These are phyloP conservation scores for Eristalis pertinax DNA, from an alignment of 2,888 invertebrate species.

Conservation along the genomic window DNA sequence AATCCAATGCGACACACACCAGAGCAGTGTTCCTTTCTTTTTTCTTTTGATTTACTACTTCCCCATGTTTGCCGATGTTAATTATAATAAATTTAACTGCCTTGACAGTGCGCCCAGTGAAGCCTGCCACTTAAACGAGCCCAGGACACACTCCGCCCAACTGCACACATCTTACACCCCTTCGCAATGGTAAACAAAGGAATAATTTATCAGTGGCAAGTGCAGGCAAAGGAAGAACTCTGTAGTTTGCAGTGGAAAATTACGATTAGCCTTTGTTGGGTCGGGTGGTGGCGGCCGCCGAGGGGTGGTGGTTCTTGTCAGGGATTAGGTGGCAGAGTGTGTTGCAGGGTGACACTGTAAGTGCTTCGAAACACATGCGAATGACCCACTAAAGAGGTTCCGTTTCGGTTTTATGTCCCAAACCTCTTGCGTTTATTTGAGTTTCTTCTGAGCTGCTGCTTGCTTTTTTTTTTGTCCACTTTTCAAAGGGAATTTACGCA, in stretches of 20 bases:
- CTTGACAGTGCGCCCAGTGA: conserved; percentile 58
- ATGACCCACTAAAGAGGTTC: conserved; percentile 65
- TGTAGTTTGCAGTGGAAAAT: conserved; percentile 53
- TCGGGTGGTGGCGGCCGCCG: neutral
- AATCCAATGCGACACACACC: conserved; percentile 9
- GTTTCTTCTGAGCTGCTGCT: no score
- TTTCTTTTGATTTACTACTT: conserved; percentile 47
- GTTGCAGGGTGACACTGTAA: conserved; percentile 38
- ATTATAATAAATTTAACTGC: conserved; percentile 69
- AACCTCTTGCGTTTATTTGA: conserved; percentile 39
- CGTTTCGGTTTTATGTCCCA: conserved; percentile 14
- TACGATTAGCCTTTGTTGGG: conserved; percentile 51
- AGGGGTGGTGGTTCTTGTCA: neutral
- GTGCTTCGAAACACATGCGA: conserved; percentile 58
- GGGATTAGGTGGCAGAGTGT: neutral
- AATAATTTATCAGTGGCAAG: conserved; percentile 70
- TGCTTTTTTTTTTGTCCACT: conserved; percentile 12
- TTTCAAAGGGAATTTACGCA: conserved; percentile 50
- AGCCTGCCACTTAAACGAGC: conserved; percentile 59
- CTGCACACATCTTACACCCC: conserved; percentile 15
- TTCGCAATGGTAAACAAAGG: conserved; percentile 54
- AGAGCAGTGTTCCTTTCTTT: neutral
- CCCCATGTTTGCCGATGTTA: conserved; percentile 55
- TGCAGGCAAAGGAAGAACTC: conserved; percentile 58
- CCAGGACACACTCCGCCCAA: conserved; percentile 21